These are phyloP conservation scores for Xenopus laevis DNA, from an alignment of 2,113 vertebrate genomes.

Conservation along the genomic window DNA sequence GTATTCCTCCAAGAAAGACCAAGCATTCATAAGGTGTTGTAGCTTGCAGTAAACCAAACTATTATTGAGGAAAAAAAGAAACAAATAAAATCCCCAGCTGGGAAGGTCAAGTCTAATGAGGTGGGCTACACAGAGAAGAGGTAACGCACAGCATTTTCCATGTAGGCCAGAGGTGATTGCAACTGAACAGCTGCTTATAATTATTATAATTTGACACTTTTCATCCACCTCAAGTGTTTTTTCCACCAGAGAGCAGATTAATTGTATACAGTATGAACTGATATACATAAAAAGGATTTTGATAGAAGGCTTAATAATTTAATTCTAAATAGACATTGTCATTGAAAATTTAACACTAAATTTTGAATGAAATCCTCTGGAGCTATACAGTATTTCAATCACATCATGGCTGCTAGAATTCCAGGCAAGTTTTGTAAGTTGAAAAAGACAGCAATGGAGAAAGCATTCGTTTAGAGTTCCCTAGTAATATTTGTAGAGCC, in stretches of 20 bases:
- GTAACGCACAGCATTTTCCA: slow-evolving; percentile 65
- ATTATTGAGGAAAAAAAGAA: slow-evolving; percentile 64
- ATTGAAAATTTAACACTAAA: slow-evolving; percentile 71
- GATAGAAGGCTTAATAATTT: slow-evolving; percentile 73
- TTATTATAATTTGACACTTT: slow-evolving; percentile 75
- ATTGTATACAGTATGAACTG: slow-evolving; percentile 80
- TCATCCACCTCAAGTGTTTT: slow-evolving; percentile 70
- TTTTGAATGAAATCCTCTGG: slow-evolving; percentile 72
- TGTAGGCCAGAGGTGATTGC: slow-evolving; percentile 74
- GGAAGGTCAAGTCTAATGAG: slow-evolving; percentile 80
- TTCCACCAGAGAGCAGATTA: slow-evolving; percentile 74
- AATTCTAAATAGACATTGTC: slow-evolving; percentile 69
- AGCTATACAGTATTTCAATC: slow-evolving; percentile 49
- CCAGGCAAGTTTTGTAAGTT: neutral
- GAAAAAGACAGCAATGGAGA: neutral
- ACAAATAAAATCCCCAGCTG: slow-evolving; percentile 72
- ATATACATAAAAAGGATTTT: slow-evolving; percentile 73
- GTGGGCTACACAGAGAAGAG: slow-evolving; percentile 70
- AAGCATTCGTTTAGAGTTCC: too few relatives aligned
- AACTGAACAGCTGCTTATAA: slow-evolving; percentile 75
- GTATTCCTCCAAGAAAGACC: slow-evolving; percentile 62
- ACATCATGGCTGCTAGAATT: slow-evolving; percentile 24
- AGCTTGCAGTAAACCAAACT: slow-evolving; percentile 69
- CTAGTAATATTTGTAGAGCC: too few relatives aligned
- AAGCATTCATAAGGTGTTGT: slow-evolving; percentile 61